These are phyloP conservation scores for Campylomormyrus numenius DNA, from an alignment of 2,113 vertebrate genomes.

Conservation along the genomic window DNA sequence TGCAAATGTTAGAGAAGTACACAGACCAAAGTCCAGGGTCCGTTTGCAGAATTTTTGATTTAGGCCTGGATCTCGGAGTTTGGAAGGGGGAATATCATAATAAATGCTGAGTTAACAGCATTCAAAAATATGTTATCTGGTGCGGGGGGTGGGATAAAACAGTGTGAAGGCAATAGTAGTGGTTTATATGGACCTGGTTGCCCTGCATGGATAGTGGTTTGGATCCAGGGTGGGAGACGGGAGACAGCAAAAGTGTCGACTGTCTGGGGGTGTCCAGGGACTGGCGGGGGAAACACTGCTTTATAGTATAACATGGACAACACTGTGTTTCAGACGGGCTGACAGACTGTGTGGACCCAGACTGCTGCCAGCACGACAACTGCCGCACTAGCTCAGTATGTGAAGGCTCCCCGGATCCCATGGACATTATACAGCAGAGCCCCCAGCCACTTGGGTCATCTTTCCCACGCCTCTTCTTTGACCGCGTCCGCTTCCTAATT, in stretches of 20 bases:
- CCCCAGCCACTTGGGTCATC: constrained; percentile 67
- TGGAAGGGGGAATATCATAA: not conserved
- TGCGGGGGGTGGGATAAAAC: not conserved
- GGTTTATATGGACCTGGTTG: not conserved
- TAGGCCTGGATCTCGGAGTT: not conserved
- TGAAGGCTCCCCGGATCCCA: constrained; percentile 89
- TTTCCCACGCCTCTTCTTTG: constrained; percentile 78
- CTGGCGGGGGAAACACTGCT: not conserved
- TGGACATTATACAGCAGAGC: constrained; percentile 84
- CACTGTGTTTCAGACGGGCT: constrained; percentile 73
- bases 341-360: constrained; percentile 92
- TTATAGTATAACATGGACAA: not conserved
- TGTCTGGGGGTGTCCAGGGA: not conserved
- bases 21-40: not conserved
- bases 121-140: not conserved
- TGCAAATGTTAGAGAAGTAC: not conserved
- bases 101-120: not conserved
- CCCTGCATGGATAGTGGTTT: not conserved
- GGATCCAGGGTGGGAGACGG: not conserved
- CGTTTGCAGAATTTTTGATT: not conserved
- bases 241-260: not conserved
- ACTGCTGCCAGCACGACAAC: constrained; percentile 88
- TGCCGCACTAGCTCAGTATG: constrained; percentile 84
- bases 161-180: not conserved
- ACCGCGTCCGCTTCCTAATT: constrained; percentile 84